Conservation (phyloP, 1,140 invertebrate genomes). For the Ceratitis capitata region DNA sequence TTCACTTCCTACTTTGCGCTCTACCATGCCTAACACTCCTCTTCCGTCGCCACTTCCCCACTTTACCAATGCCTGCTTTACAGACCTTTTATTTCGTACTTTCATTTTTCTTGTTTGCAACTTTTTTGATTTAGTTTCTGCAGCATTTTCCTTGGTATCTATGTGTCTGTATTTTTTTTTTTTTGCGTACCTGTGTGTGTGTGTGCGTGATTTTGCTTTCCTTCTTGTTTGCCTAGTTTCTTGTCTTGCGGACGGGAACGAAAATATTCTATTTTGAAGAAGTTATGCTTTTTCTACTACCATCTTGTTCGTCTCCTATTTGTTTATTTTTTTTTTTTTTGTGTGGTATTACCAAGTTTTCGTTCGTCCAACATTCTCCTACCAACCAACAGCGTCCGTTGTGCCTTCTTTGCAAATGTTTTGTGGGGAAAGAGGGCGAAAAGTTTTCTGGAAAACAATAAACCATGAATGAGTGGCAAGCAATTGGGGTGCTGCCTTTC, state of each 20-base stretch:
- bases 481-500: not conserved
- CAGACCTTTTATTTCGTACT: not conserved
- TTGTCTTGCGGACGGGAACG: not conserved
- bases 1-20: too few species aligned
- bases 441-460: slow-evolving; percentile 14
- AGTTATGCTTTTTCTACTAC: not conserved
- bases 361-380: not conserved
- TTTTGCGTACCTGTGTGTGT: not conserved
- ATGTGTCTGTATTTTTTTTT: not conserved
- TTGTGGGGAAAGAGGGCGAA: not conserved
- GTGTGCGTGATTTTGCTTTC: not conserved
- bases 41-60: not conserved
- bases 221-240: not conserved
- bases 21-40: too few species aligned
- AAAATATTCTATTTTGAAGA: slow-evolving; percentile 20
- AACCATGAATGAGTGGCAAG: not conserved
- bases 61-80: not conserved
- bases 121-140: slow-evolving; percentile 26
- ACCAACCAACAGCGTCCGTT: too few species aligned
- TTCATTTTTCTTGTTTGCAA: slow-evolving; percentile 32
- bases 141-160: not conserved
- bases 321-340: too few species aligned
- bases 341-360: slow-evolving; percentile 15
- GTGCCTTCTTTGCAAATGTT: not conserved
- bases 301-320: slow-evolving; percentile 10